Base-by-base conservation (phyloP, 2,797 vertebrate species). In the Acipenser oxyrinchus region DNA sequence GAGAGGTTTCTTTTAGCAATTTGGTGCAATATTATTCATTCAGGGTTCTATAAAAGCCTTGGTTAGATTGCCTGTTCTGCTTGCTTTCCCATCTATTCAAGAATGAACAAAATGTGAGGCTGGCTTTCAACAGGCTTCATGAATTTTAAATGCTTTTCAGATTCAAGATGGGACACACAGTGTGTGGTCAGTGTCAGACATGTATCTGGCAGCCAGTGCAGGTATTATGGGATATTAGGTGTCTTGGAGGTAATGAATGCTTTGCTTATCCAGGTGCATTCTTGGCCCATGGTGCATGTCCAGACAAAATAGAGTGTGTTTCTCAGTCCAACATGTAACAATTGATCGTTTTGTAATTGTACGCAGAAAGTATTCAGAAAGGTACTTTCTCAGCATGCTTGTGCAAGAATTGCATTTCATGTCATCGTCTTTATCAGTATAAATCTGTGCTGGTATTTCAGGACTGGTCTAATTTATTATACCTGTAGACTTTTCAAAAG, bases 121-220 rank as follows among this genome's bases (percentile, higher is more conserved):
- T 79, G 86, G 86, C 89, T 91, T 87, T 92, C 87, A 83, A 76
- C 77, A 71, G 78, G 80, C 85, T 89, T 93, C 93, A 94, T 95
- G 93, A 94, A 95, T 95, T 94, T 94, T 92, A 94, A 94, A 93
- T 87, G 87, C 83, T 89, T 90, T 93, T 92, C 87, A 90, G 83
- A 86, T 91, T 89, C 84, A 92, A 92, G 92, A 88, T 85, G 86
- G 89, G 85, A 80, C 84, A 81, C 88, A 84, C 86, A 85, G 88
- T 82, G 59, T 88, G 84, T 86, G 73, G 87, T 87, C 86, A 80
- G 80, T 80, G 75, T 73, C 71, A 75, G 80, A 86, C 78, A 77
- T 82, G 81, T 78, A 81, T 79, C 80, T 90, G 90, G 90, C 91
- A 93, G 82, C 76, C 74, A 1, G 65, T 57, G 69, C 51, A 71